Percentiles rank a stretch among this genome's conserved stretches.
These are phyloP conservation scores for Thermophis baileyi DNA, from an alignment of 2,113 vertebrate species.

Conservation along the genomic window DNA sequence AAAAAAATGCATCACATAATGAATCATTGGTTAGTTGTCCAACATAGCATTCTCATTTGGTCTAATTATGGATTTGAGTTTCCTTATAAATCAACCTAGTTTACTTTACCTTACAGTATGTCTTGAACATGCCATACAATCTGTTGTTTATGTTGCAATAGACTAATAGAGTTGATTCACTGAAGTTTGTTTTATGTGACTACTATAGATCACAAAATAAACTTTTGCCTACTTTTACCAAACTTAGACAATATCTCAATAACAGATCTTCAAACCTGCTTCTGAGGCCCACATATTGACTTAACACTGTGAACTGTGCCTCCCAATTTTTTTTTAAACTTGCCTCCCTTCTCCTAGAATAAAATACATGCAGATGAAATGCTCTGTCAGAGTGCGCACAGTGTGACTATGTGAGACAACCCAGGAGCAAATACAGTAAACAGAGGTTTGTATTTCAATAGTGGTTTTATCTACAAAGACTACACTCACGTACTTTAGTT, in stretches of 20 bases:
- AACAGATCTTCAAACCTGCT: neutral
- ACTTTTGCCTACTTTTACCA: neutral
- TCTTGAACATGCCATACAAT: neutral
- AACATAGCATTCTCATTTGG: neutral
- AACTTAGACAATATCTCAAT: neutral
- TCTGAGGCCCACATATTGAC: neutral
- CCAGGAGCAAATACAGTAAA: no score
- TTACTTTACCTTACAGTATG: neutral
- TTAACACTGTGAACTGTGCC: neutral
- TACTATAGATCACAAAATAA: neutral
- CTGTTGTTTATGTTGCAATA: neutral
- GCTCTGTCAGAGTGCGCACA: no score
- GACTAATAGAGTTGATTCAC: neutral
- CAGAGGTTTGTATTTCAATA: no score
- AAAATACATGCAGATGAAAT: neutral
- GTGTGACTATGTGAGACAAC: no score
- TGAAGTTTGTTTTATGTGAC: neutral
- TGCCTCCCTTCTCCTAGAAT: neutral
- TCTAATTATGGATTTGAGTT: neutral
- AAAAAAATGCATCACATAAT: neutral
- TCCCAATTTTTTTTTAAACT: neutral
- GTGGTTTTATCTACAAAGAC: no score
- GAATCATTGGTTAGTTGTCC: neutral
- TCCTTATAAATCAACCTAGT: neutral
- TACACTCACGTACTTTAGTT: no score